phyloP scores from a whole-genome alignment of 1,140 invertebrate genomes.

The Chlorops oryzae region DNA sequence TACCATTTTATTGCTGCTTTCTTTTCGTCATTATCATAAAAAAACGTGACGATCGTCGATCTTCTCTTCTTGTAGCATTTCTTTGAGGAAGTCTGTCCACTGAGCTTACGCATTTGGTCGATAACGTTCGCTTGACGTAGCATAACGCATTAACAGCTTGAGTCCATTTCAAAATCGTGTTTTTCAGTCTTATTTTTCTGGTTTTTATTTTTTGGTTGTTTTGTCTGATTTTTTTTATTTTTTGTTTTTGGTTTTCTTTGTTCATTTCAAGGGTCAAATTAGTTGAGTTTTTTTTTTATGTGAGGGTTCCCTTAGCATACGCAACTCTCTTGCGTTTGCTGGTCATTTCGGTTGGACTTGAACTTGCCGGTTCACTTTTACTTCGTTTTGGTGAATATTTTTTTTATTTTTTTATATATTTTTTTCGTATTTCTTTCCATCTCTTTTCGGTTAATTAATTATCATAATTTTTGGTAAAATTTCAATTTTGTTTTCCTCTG shows the following conservation, averaged over 20 bases:
- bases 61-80: too few species aligned
- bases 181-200: neutral
- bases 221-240: neutral
- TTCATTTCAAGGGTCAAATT: slow-evolving; percentile 11
- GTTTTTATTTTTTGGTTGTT: neutral
- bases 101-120: too few species aligned
- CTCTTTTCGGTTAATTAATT: slow-evolving; percentile 21
- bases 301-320: slow-evolving; percentile 20
- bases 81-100: too few species aligned
- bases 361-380: slow-evolving; percentile 46
- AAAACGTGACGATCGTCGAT: too few species aligned
- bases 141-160: too few species aligned
- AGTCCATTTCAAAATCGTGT: too few species aligned
- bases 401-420: too few species aligned
- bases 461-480: slow-evolving; percentile 11
- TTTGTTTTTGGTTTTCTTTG: neutral
- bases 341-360: slow-evolving; percentile 29
- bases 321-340: slow-evolving; percentile 20
- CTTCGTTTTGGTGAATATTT: too few species aligned
- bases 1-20: too few species aligned
- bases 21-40: too few species aligned
- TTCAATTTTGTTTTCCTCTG: slow-evolving; percentile 1
- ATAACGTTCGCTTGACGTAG: too few species aligned
- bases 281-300: slow-evolving; percentile 10
- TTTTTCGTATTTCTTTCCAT: neutral